Evolutionary conservation across 2,888 invertebrate species (phyloP), one percentile per base, ranked within the genome.

Genomic region (Diplazon laetatorius): DNA sequence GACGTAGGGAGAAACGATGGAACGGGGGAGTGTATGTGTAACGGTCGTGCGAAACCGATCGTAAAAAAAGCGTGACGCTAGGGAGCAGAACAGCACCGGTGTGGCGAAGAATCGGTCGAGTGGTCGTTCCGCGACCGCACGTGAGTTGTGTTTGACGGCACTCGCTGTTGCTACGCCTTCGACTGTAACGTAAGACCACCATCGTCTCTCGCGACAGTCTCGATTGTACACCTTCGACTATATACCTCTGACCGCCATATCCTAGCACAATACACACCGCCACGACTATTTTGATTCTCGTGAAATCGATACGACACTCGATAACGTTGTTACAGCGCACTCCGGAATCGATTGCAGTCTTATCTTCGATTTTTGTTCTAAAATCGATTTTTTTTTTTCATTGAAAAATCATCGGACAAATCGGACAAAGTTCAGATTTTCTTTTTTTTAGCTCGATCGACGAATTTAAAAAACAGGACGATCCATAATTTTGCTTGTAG

Each of bases 101-200:
- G 44, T 18, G 44, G 44, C 42, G 35, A 44, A 69, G 46, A 50
- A 66, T 39, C 57, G 57, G 44, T 65, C 46, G 57, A 65, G 66
- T 30, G 60, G 68, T 80, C 46, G 37, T 50, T 69, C 65, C 60
- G 65, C 70, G 35, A 80, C 72, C 78, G 68, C 80, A 77, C 42
- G 59, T 37, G 65, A 39, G 57, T 12, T 50, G 74, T 68, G 55
- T n/a, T 20, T 65, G 35, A 42, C 35, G n/a, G 35, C 20, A 50
- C 55, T 63, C 22, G 46, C 69, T 16, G n/a, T 1, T 35, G 52
- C 30, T 30, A 5, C 25, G 14, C 30, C 6, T 14, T 8, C 14
- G 55, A 69, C 62, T 55, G 69, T 72, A 80, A 80, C 73, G 66
- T 66, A 69, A 77, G 74, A 80, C 70, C 66, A n/a, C n/a, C n/a